A percentile compares a stretch with the other conserved stretches of the same genome.
These are phyloP conservation scores for Lordiphosa mommai DNA, from an alignment of 1,140 invertebrate species.

Conservation along the genomic window DNA sequence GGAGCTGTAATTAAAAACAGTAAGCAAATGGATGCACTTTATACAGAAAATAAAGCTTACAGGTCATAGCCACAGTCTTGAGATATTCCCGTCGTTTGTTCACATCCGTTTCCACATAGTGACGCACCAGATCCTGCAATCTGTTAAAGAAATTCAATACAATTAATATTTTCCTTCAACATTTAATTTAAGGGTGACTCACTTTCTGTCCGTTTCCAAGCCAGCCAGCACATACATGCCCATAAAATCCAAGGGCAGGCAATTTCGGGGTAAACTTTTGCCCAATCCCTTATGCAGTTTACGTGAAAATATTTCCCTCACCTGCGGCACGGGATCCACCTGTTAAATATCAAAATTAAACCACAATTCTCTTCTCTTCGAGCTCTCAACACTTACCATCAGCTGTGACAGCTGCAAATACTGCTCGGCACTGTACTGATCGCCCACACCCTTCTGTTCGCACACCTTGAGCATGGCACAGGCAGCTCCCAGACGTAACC, in stretches of 20 bases:
- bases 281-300: slow-evolving; percentile 95
- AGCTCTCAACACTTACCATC: slow-evolving; percentile 83
- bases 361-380: neutral
- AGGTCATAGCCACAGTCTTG: slow-evolving; percentile 86
- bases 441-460: slow-evolving; percentile 96
- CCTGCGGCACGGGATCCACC: slow-evolving; percentile 90
- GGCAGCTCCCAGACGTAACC: slow-evolving; percentile 93
- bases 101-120: slow-evolving; percentile 85
- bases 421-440: slow-evolving; percentile 96
- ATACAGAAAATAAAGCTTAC: slow-evolving; percentile 11
- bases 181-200: slow-evolving; percentile 16
- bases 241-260: slow-evolving; percentile 97
- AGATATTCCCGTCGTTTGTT: slow-evolving; percentile 94
- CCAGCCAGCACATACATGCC: slow-evolving; percentile 94
- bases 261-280: slow-evolving; percentile 91
- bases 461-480: slow-evolving; percentile 97
- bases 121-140: slow-evolving; percentile 60
- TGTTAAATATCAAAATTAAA: too few relatives aligned
- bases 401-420: slow-evolving; percentile 95
- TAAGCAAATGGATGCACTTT: neutral
- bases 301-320: slow-evolving; percentile 92
- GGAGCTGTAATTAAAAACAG: slow-evolving; percentile 29
- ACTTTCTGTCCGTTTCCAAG: slow-evolving; percentile 88
- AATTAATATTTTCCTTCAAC: neutral
- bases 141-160: slow-evolving; percentile 22